Evolutionary conservation across 2,113 vertebrate genomes (phyloP).

Genomic region (Chrysochloris asiatica): DNA sequence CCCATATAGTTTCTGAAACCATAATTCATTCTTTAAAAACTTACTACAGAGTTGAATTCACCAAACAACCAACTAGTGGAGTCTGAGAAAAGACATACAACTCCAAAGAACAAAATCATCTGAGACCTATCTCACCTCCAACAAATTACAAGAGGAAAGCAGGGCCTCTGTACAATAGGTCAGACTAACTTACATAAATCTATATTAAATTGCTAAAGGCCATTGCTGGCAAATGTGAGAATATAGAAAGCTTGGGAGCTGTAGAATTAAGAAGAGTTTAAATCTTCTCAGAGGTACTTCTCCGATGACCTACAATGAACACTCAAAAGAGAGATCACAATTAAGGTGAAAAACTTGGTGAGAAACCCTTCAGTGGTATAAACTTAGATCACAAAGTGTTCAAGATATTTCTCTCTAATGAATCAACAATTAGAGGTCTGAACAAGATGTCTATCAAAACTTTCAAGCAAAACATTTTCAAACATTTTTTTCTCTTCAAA

Average conservation of each 20-base stretch:
- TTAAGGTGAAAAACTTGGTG: neutral
- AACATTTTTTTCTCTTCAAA: neutral
- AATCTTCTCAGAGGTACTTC: neutral
- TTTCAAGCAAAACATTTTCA: neutral
- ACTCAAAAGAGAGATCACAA: neutral
- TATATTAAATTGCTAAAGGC: neutral
- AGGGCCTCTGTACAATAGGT: neutral
- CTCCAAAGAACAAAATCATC: neutral
- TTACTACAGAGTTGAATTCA: neutral
- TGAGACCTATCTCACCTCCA: neutral
- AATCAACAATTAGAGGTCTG: neutral
- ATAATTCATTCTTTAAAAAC: neutral
- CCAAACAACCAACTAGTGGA: neutral
- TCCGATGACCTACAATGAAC: neutral
- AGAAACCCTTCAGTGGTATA: neutral
- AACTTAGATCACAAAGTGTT: neutral
- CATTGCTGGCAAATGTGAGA: neutral
- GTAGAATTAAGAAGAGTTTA: neutral
- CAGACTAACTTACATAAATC: neutral
- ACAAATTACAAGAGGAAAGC: neutral
- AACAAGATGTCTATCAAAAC: neutral
- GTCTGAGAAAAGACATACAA: neutral
- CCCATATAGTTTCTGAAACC: neutral
- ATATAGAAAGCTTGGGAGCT: neutral
- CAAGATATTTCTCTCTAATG: neutral